Evolutionary conservation across 1,140 invertebrate species (phyloP).

Genomic region (Gryllus bimaculatus): DNA sequence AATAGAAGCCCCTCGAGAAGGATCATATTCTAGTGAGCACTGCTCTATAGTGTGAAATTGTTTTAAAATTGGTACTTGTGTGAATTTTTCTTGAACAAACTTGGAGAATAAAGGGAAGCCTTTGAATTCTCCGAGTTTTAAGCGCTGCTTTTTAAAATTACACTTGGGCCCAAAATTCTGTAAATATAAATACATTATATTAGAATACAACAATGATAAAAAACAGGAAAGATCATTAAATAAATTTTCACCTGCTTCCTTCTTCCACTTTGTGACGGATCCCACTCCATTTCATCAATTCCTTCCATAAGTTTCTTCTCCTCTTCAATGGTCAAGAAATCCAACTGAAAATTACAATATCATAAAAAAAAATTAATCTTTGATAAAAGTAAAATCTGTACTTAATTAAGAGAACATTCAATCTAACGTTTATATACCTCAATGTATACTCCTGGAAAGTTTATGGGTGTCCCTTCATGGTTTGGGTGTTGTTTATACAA

Average conservation of each 20-base stretch:
- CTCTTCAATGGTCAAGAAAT: slow-evolving; percentile 70
- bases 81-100: slow-evolving; percentile 73
- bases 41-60: slow-evolving; percentile 88
- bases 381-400: neutral
- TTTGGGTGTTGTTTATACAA: slow-evolving; percentile 52
- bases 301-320: slow-evolving; percentile 52
- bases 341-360: slow-evolving; percentile 33
- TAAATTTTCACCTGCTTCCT: slow-evolving; percentile 66
- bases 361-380: neutral
- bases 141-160: slow-evolving; percentile 91
- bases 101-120: slow-evolving; percentile 81
- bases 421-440: slow-evolving; percentile 31
- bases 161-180: slow-evolving; percentile 96
- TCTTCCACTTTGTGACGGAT: slow-evolving; percentile 87
- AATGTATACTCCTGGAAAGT: slow-evolving; percentile 62
- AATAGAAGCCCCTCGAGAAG: slow-evolving; percentile 79
- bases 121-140: slow-evolving; percentile 66
- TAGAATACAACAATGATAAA: slow-evolving; percentile 10
- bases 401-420: neutral
- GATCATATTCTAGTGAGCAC: slow-evolving; percentile 90
- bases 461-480: slow-evolving; percentile 48
- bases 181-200: slow-evolving; percentile 28
- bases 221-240: slow-evolving; percentile 8
- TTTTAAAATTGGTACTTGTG: slow-evolving; percentile 47
- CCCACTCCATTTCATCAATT: slow-evolving; percentile 79